Evolutionary conservation across 2,888 invertebrate species (phyloP).

Genomic region (Cerastis leucographa): DNA sequence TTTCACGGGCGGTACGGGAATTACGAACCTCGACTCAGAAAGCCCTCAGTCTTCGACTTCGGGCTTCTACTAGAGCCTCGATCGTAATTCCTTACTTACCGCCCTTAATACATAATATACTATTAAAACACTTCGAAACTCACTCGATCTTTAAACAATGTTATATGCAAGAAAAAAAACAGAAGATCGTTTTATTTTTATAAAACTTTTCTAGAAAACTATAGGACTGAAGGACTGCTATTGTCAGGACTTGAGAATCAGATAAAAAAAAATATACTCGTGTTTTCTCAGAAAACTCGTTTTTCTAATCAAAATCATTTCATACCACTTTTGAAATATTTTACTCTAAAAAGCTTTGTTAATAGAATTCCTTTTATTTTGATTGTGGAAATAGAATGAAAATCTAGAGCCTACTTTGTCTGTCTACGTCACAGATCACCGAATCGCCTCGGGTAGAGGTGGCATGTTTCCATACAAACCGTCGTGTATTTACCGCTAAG

Average conservation of each 20-base stretch:
- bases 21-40: no score
- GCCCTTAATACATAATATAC: no score
- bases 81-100: no score
- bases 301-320: constrained; percentile 27
- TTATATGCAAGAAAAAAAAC: neutral
- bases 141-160: neutral
- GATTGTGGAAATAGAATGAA: constrained; percentile 19
- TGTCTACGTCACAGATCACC: constrained; percentile 3
- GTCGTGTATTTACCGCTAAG: neutral
- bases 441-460: neutral
- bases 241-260: neutral
- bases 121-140: no score
- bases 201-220: neutral
- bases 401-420: constrained; percentile 7
- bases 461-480: neutral
- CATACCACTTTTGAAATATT: constrained; percentile 7
- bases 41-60: no score
- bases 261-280: neutral
- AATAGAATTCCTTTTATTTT: constrained; percentile 29
- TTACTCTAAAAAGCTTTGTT: constrained; percentile 4
- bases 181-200: neutral
- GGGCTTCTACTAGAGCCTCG: no score
- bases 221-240: neutral
- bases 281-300: neutral
- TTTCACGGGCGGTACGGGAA: no score